phyloP scores from a whole-genome alignment of 1,140 invertebrate genomes.

The Lordiphosa mommai region DNA sequence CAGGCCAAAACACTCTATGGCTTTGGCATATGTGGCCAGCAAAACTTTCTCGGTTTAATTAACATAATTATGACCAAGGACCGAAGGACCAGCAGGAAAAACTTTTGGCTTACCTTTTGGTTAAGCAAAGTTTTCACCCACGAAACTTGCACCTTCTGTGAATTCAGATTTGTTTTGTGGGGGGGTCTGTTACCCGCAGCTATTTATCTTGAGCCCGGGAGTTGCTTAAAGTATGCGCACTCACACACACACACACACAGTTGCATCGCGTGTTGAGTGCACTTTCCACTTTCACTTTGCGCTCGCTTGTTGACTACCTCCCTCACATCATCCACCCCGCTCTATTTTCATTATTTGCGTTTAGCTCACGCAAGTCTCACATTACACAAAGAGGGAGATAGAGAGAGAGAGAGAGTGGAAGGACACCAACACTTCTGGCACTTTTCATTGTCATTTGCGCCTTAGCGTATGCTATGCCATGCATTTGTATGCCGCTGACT shows the following conservation, averaged over 20 bases:
- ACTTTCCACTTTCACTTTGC: constrained; percentile 72
- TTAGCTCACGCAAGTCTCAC: constrained; percentile 60
- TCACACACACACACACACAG: constrained; percentile 11
- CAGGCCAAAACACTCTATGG: not conserved
- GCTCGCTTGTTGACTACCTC: constrained; percentile 64
- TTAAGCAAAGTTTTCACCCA: constrained; percentile 25
- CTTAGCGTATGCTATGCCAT: constrained; percentile 47
- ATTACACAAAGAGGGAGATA: constrained; percentile 34
- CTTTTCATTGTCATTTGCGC: constrained; percentile 65
- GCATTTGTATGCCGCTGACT: constrained; percentile 48
- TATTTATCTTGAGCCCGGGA: constrained; percentile 65
- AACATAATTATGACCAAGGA: constrained; percentile 59
- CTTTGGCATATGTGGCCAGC: constrained; percentile 24
- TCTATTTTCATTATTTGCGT: constrained; percentile 72
- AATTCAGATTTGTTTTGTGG: not conserved
- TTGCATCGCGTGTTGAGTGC: constrained; percentile 51
- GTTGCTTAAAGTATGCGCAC: constrained; percentile 58
- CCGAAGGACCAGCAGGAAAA: not conserved
- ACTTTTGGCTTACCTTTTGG: constrained; percentile 22
- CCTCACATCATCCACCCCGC: not conserved
- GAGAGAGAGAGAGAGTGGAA: not conserved
- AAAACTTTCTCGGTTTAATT: constrained; percentile 52
- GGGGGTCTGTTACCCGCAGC: constrained; percentile 37
- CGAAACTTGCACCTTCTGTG: constrained; percentile 19
- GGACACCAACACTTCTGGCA: constrained; percentile 31